These are phyloP conservation scores for Peromyscus californicus DNA, from an alignment of 2,113 vertebrate species.

Conservation along the genomic window DNA sequence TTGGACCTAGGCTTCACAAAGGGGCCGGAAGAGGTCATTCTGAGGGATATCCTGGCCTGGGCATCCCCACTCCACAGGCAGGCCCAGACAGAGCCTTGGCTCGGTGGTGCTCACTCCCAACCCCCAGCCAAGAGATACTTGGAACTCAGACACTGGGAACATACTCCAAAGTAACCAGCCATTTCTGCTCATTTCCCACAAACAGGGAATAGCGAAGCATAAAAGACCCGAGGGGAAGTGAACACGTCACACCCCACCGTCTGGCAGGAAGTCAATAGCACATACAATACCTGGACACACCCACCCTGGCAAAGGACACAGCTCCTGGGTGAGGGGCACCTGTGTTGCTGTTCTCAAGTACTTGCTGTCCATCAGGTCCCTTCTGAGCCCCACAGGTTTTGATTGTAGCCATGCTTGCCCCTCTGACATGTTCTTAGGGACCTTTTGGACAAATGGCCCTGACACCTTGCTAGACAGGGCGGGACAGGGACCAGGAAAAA, in stretches of 20 bases:
- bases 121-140: neutral
- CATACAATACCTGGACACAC: neutral
- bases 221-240: neutral
- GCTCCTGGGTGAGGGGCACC: neutral
- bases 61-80: neutral
- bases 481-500: neutral
- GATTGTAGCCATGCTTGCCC: neutral
- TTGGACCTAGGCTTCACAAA: neutral
- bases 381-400: neutral
- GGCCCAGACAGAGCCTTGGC: neutral
- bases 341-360: neutral
- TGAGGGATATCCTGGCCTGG: neutral
- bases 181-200: neutral
- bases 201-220: neutral
- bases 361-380: neutral
- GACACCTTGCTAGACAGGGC: slow-evolving; percentile 37
- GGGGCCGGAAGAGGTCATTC: neutral
- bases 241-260: neutral
- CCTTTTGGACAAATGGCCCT: neutral
- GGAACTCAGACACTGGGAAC: neutral
- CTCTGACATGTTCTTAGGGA: neutral
- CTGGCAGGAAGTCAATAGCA: neutral
- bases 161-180: neutral
- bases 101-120: neutral
- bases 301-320: neutral